phyloP scores from a whole-genome alignment of 2,113 vertebrate species.

The Cryptotis parvus region DNA sequence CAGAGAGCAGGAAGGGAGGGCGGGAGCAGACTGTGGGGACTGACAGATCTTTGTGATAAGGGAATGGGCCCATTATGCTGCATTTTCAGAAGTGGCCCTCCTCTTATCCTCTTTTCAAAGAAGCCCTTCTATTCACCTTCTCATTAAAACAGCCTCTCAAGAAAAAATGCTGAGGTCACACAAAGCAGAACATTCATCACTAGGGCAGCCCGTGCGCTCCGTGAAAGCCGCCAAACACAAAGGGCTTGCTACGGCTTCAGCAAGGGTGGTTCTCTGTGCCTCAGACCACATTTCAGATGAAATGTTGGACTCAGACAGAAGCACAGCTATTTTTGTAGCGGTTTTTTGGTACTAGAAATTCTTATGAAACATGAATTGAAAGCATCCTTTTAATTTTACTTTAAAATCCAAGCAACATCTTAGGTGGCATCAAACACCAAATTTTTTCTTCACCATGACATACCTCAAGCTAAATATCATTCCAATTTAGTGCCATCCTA shows the following conservation, averaged over 20 bases:
- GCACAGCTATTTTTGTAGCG: slow-evolving; percentile 38
- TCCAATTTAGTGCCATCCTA: not conserved
- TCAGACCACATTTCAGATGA: slow-evolving; percentile 60
- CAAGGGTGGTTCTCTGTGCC: slow-evolving; percentile 48
- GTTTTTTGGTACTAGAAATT: slow-evolving; percentile 19
- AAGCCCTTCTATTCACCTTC: slow-evolving; percentile 79
- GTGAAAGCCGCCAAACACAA: slow-evolving; percentile 50
- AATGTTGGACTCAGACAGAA: slow-evolving; percentile 42
- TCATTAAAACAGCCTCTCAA: slow-evolving; percentile 81
- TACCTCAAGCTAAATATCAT: not conserved
- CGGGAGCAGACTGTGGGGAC: not conserved
- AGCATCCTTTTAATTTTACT: slow-evolving; percentile 51
- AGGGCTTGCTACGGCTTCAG: slow-evolving; percentile 26
- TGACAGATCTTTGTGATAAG: slow-evolving; percentile 65
- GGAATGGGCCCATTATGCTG: slow-evolving; percentile 68
- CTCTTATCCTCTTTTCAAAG: slow-evolving; percentile 78
- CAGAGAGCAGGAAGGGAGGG: slow-evolving; percentile 8
- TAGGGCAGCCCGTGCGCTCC: slow-evolving; percentile 58
- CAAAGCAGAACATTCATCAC: slow-evolving; percentile 79
- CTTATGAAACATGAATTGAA: slow-evolving; percentile 51
- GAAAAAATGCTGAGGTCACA: slow-evolving; percentile 79
- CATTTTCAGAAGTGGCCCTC: slow-evolving; percentile 76
- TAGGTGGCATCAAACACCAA: slow-evolving; percentile 11
- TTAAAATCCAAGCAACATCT: slow-evolving; percentile 43
- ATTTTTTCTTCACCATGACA: slow-evolving; percentile 47